phyloP scores from a whole-genome alignment of 2,797 vertebrate genomes.

The Cyprinodon diabolis region DNA sequence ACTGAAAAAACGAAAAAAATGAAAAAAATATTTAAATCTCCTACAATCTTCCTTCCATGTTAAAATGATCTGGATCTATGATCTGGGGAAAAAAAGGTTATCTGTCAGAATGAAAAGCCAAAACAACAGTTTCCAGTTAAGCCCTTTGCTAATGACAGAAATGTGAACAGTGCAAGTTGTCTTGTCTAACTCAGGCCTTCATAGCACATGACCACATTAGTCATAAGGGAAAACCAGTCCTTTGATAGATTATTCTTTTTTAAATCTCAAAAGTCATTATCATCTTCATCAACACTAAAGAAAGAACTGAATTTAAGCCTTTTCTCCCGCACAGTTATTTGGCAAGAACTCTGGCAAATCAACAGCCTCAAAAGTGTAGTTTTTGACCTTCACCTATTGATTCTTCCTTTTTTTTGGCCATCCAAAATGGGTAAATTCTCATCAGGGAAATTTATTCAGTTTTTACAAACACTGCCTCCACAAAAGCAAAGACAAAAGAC shows the following conservation, averaged over 20 bases:
- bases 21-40: too few relatives aligned
- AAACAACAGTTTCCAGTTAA: background rate
- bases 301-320: background rate
- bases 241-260: background rate
- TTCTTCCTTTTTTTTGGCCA: background rate
- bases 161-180: background rate
- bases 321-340: conserved; percentile 8
- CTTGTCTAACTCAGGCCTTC: background rate
- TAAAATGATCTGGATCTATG: background rate
- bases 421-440: background rate
- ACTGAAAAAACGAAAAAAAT: background rate
- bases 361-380: background rate
- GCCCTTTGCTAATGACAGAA: background rate
- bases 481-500: background rate
- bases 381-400: conserved; percentile 1
- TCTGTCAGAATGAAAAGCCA: background rate
- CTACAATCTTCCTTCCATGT: background rate
- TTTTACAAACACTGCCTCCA: background rate
- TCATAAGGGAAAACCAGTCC: background rate
- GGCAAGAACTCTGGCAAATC: conserved; percentile 11
- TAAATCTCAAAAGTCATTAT: conserved; percentile 3
- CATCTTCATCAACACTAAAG: background rate
- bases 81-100: background rate
- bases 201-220: background rate
- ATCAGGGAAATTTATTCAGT: background rate